Conservation (phyloP, 2,113 vertebrate species). For the Nansenia antarctica region DNA sequence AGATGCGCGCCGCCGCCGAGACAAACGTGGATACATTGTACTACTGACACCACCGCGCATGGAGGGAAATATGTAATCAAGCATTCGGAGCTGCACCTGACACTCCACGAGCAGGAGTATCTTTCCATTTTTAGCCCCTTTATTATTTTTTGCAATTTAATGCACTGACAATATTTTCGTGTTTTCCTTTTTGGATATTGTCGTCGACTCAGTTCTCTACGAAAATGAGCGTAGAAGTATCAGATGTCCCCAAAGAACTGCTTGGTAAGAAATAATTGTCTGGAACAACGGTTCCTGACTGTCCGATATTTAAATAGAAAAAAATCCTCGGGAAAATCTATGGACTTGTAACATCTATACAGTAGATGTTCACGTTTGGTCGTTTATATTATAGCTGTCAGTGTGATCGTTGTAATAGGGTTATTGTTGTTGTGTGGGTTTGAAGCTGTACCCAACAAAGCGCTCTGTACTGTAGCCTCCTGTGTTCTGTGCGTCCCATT, state of each 20-base stretch:
- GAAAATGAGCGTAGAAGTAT: conserved; percentile 87
- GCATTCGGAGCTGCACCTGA: conserved; percentile 61
- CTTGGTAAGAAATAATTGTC: conserved; percentile 83
- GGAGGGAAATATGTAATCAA: conserved; percentile 66
- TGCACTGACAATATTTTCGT: conserved; percentile 26
- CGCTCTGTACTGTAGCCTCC: too few relatives aligned
- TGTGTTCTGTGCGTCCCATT: neutral
- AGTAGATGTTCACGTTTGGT: neutral
- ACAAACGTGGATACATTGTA: conserved; percentile 38
- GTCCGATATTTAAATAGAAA: neutral
- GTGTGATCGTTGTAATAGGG: too few relatives aligned
- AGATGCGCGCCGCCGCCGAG: conserved; percentile 57
- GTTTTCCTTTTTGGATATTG: conserved; percentile 38
- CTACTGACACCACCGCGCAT: conserved; percentile 47
- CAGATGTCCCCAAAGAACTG: conserved; percentile 86
- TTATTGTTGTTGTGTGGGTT: neutral
- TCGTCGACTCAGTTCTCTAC: conserved; percentile 17
- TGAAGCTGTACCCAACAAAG: neutral
- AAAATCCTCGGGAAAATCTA: too few relatives aligned
- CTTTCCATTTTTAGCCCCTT: neutral
- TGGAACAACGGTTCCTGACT: neutral
- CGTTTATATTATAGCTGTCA: neutral
- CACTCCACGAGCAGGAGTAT: conserved; percentile 26
- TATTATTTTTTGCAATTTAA: conserved; percentile 16
- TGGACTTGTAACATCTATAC: neutral